Evolutionary conservation across 2,888 invertebrate genomes (phyloP).

Genomic region (Tortricodes alternella): DNA sequence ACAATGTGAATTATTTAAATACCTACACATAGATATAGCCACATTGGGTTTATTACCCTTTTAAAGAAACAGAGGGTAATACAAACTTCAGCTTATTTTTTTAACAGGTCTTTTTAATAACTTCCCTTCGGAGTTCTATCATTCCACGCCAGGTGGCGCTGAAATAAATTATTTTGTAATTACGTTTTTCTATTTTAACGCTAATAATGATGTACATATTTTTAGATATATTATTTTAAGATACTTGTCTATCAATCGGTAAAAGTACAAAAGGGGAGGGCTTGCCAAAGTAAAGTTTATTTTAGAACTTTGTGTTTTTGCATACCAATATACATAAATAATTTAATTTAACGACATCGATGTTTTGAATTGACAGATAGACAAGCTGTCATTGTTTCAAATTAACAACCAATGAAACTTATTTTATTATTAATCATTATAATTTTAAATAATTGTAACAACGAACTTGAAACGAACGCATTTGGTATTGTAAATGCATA

Average conservation of each 20-base stretch:
- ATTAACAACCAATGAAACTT: conserved; percentile 4
- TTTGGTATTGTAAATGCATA: conserved; percentile 2
- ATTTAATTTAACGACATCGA: background rate
- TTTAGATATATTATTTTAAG: conserved; percentile 4
- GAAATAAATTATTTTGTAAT: conserved; percentile 38
- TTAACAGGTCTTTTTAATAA: background rate
- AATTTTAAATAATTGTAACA: conserved; percentile 5
- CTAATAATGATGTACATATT: conserved; percentile 18
- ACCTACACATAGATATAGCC: too few species aligned
- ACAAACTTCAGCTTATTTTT: too few species aligned
- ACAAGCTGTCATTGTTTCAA: background rate
- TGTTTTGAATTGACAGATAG: background rate
- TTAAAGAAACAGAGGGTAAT: too few species aligned
- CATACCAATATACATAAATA: background rate
- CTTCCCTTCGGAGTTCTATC: background rate
- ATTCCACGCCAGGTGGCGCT: conserved; percentile 42
- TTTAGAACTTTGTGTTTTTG: background rate
- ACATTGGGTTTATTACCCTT: too few species aligned
- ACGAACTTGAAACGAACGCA: conserved; percentile 25
- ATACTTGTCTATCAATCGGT: conserved; percentile 2
- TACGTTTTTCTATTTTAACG: conserved; percentile 2
- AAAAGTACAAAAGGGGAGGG: conserved; percentile 19
- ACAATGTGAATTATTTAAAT: too few species aligned
- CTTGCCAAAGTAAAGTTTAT: conserved; percentile 14
- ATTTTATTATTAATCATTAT: background rate